These are phyloP conservation scores for Liparis tanakae DNA, from an alignment of 2,797 vertebrate species.

Conservation along the genomic window DNA sequence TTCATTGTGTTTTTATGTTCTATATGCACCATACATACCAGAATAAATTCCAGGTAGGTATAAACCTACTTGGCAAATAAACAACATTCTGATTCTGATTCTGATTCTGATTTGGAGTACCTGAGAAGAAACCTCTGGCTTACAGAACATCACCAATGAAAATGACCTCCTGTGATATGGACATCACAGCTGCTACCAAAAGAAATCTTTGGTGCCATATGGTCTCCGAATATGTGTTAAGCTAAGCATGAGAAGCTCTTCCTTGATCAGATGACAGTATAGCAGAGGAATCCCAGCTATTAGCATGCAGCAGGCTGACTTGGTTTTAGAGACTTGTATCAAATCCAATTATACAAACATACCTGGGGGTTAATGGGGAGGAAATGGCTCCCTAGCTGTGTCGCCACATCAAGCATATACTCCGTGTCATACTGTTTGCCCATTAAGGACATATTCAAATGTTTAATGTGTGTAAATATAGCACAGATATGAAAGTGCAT, in stretches of 20 bases:
- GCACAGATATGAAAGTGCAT: neutral
- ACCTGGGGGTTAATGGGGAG: slow-evolving; percentile 61
- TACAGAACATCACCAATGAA: slow-evolving; percentile 51
- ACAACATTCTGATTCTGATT: too few relatives aligned
- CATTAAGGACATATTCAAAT: slow-evolving; percentile 3
- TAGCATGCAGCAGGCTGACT: slow-evolving; percentile 55
- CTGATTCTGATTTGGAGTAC: too few relatives aligned
- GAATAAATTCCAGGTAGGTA: too few relatives aligned
- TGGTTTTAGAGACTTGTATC: slow-evolving; percentile 52
- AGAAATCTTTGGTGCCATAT: slow-evolving; percentile 60
- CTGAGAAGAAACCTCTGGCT: slow-evolving; percentile 44
- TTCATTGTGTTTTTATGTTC: too few relatives aligned
- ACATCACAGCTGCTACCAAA: slow-evolving; percentile 50
- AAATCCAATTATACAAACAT: slow-evolving; percentile 65
- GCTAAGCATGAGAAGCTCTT: slow-evolving; percentile 68
- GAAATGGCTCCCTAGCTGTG: slow-evolving; percentile 46
- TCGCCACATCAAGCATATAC: slow-evolving; percentile 12
- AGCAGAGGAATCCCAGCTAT: slow-evolving; percentile 53
- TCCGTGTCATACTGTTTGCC: slow-evolving; percentile 21
- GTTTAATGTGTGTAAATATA: slow-evolving; percentile 4
- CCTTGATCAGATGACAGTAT: slow-evolving; percentile 67
- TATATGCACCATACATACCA: too few relatives aligned
- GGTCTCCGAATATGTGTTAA: slow-evolving; percentile 65
- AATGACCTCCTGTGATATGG: slow-evolving; percentile 56
- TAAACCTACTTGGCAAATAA: too few relatives aligned